Evolutionary conservation across 2,797 vertebrate species (phyloP), one percentile per base, ranked within the genome.

Genomic region (Syndactyla subalaris): DNA sequence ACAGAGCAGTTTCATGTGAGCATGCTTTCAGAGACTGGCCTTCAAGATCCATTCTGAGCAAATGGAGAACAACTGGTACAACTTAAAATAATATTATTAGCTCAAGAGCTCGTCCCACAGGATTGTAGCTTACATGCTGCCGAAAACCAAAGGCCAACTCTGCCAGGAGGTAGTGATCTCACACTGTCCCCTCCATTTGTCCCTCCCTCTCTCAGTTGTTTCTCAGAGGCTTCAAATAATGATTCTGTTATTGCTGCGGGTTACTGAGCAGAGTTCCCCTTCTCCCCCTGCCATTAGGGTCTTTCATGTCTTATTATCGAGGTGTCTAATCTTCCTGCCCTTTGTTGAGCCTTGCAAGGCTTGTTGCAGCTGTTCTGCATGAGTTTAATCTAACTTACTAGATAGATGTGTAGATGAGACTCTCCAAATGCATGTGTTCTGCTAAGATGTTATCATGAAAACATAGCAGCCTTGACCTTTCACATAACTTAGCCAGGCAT

Each of bases 391-490:
- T 96, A 93, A 62, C 83, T 94, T 80, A 70, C 95, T 78, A 49
- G 78, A 88, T 94, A 88, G 85, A 97, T 30, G 85, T 93, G 85
- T 65, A 61, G 87, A 95, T 93, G 95, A 94, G 91, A 86, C 92
- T 89, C 81, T 97, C 87, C 85, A 93, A 97, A 95, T 80, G 83
- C 78, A 89, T 88, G 46, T 93, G 95, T 92, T 96, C 93, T 96
- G 86, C 85, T 93, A 89, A 91, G 92, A 95, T 94, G 67, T 94
- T 97, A 94, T 96, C 89, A 80, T 77, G 84, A 96, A 97, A 96
- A 96, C 96, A 96, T 80, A 86, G 78, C 74, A 93, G 94, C 95
- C 96, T 96, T 96, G 97, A 97, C 95, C 97, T 97, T 95, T 95
- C 88, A 75, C 79, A 92, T 96, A 95, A 86, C 95, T 97, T 45